A percentile compares a stretch with the other conserved stretches of the same genome.
Evolutionary conservation across 2,113 vertebrate genomes (phyloP).

Genomic region (Miniopterus natalensis): DNA sequence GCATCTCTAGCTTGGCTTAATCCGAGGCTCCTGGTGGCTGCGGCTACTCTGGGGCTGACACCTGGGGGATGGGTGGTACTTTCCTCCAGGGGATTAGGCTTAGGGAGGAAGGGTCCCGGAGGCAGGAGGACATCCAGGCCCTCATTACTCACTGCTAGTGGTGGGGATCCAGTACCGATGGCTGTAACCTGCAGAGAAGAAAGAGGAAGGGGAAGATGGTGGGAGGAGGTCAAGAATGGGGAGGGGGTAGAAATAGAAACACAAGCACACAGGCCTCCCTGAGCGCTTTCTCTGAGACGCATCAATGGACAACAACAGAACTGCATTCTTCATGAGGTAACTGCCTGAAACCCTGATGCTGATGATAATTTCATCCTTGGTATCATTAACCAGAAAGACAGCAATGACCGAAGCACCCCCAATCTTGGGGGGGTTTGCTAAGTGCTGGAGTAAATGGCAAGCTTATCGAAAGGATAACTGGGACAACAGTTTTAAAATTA

Average conservation of each 20-base stretch:
- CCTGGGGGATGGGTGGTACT: neutral
- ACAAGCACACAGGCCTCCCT: neutral
- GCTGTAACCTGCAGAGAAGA: conserved; percentile 53
- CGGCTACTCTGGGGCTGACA: neutral
- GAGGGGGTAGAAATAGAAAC: neutral
- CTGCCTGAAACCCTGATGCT: neutral
- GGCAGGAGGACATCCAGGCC: neutral
- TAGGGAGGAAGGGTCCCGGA: neutral
- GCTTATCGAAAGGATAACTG: neutral
- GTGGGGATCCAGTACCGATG: neutral
- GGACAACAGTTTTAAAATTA: neutral
- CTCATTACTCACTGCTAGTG: conserved; percentile 49
- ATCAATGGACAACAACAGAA: neutral
- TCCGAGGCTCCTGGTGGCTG: neutral
- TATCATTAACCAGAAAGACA: neutral
- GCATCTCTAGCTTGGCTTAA: neutral
- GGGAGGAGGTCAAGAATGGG: neutral
- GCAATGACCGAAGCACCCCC: neutral
- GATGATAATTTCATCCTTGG: neutral
- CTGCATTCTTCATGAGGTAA: neutral
- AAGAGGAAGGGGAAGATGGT: neutral
- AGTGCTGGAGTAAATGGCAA: neutral
- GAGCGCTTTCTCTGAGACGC: neutral
- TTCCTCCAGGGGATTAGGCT: no score
- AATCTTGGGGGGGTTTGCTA: neutral